These are phyloP conservation scores for Murina feae DNA, from an alignment of 2,113 vertebrate genomes.

Conservation along the genomic window DNA sequence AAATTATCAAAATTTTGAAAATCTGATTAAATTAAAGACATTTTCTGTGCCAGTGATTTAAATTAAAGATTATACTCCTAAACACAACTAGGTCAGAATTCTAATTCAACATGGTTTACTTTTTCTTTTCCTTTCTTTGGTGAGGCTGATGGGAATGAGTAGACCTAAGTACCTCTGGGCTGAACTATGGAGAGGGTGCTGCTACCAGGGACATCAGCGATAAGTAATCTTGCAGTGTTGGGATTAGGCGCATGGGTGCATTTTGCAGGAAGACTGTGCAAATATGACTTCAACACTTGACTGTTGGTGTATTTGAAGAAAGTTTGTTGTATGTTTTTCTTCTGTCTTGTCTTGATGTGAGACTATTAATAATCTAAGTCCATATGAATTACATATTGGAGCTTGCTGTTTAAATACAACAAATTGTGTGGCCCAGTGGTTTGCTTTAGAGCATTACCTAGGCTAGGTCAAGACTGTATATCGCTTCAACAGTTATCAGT, in stretches of 20 bases:
- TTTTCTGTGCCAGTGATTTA: not conserved
- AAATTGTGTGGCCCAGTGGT: not conserved
- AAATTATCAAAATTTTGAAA: not conserved
- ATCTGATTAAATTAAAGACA: not conserved
- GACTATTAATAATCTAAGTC: not conserved
- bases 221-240: not conserved
- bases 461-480: not conserved
- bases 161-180: not conserved
- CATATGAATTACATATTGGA: not conserved
- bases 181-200: not conserved
- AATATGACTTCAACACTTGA: not conserved
- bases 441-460: not conserved
- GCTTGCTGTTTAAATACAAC: not conserved
- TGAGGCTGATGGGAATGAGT: not conserved
- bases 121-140: not conserved
- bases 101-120: not conserved
- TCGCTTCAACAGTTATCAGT: not conserved
- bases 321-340: not conserved
- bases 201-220: not conserved
- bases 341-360: not conserved
- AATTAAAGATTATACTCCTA: not conserved
- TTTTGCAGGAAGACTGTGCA: not conserved
- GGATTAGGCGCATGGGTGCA: not conserved
- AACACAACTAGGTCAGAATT: not conserved
- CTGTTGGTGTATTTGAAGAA: not conserved